These are phyloP conservation scores for Python bivittatus DNA, from an alignment of 2,113 vertebrate genomes.

Conservation along the genomic window DNA sequence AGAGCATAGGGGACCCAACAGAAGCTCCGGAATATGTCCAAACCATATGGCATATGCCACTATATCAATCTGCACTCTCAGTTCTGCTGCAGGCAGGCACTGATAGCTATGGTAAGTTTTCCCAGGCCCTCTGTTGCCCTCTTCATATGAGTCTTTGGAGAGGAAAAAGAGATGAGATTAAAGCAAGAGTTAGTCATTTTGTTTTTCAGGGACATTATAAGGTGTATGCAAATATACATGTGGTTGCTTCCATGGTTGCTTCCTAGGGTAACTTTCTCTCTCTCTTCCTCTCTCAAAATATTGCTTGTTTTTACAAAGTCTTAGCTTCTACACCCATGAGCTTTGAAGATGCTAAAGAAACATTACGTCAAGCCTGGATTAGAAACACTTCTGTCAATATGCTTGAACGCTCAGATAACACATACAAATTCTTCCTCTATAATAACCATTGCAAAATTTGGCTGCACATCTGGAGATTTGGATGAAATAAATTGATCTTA, in stretches of 20 bases:
- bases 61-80: background rate
- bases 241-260: background rate
- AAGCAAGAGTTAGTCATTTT: background rate
- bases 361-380: slow-evolving; percentile 27
- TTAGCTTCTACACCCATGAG: background rate
- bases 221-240: background rate
- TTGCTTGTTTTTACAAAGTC: background rate
- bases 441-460: slow-evolving; percentile 25
- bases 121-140: background rate
- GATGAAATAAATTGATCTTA: slow-evolving; percentile 30
- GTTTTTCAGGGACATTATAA: background rate
- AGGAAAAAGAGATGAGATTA: background rate
- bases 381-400: slow-evolving; percentile 31
- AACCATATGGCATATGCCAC: background rate
- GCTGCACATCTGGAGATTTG: slow-evolving; percentile 15
- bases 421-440: background rate
- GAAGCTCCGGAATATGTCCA: background rate
- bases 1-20: background rate
- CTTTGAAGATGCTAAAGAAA: background rate
- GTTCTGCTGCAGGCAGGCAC: background rate
- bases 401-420: slow-evolving; percentile 26
- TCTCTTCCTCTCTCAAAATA: background rate
- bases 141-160: too few relatives aligned
- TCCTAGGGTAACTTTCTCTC: background rate
- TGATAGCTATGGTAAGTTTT: background rate